Percentiles rank a stretch among this genome's conserved stretches.
Evolutionary conservation across 2,797 vertebrate genomes (phyloP).

Genomic region (Microctenopoma stevenorrisi): DNA sequence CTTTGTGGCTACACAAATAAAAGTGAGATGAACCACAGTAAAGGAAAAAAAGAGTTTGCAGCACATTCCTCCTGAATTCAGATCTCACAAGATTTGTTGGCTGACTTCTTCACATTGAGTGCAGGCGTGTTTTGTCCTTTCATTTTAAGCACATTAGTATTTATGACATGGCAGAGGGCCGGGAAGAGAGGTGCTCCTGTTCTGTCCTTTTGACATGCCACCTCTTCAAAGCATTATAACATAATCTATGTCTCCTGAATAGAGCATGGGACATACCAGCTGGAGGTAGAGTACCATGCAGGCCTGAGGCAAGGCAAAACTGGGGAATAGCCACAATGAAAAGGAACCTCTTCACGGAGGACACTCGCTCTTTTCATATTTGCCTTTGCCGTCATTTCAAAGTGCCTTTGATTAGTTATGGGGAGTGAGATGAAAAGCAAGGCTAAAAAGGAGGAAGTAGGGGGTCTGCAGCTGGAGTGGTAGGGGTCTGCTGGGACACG

Average conservation of each 20-base stretch:
- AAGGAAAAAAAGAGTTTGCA: no score
- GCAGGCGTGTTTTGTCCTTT: conserved; percentile 49
- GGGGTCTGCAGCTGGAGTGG: conserved; percentile 9
- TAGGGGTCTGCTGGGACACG: conserved; percentile 3
- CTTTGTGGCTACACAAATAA: no score
- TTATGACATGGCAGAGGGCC: conserved; percentile 32
- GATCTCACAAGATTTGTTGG: no score
- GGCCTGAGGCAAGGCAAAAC: conserved; percentile 59
- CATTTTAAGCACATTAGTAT: conserved; percentile 56
- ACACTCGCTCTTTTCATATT: conserved; percentile 69
- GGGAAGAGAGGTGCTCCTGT: conserved; percentile 39
- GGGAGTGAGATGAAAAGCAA: conserved; percentile 32
- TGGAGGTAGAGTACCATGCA: conserved; percentile 44
- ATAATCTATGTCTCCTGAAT: conserved; percentile 68
- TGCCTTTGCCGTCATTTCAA: conserved; percentile 74
- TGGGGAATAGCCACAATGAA: conserved; percentile 66
- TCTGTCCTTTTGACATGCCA: conserved; percentile 62
- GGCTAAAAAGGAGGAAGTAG: conserved; percentile 5
- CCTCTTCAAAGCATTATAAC: conserved; percentile 64
- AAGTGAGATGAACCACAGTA: no score
- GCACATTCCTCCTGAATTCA: no score
- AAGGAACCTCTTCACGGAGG: conserved; percentile 55
- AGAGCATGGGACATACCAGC: conserved; percentile 35
- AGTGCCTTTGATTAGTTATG: conserved; percentile 59
- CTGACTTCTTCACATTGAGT: conserved; percentile 30